Conservation (phyloP, 2,113 vertebrate species). For the Corythoichthys haematopterus region DNA sequence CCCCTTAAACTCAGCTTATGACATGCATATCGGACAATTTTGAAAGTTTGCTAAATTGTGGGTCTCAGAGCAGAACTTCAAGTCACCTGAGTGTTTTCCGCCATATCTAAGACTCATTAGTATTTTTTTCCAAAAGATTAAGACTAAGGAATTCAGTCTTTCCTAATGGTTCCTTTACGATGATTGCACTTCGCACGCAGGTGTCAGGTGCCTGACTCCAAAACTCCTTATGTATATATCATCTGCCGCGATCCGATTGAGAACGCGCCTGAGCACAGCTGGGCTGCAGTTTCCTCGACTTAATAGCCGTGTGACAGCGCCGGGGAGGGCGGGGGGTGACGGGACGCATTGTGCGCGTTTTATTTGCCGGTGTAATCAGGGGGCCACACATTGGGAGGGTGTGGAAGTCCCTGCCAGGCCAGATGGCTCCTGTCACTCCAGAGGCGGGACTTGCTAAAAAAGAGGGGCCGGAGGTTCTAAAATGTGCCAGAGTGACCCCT, state of each 20-base stretch:
- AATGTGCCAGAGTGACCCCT: constrained; percentile 52
- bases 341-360: constrained; percentile 25
- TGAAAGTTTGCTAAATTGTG: too few species aligned
- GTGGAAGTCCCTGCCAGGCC: constrained; percentile 59
- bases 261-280: constrained; percentile 50
- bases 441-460: constrained; percentile 41
- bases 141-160: too few species aligned
- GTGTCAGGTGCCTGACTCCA: too few species aligned
- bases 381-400: constrained; percentile 48
- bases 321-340: neutral
- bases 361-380: constrained; percentile 50
- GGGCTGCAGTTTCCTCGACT: constrained; percentile 44
- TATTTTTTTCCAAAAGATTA: too few species aligned
- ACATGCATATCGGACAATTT: too few species aligned
- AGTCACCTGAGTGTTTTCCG: too few species aligned
- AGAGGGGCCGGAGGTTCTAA: constrained; percentile 24
- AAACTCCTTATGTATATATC: constrained; percentile 38
- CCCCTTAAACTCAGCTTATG: too few species aligned
- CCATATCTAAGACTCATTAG: too few species aligned
- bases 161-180: too few species aligned
- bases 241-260: constrained; percentile 43
- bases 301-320: constrained; percentile 65
- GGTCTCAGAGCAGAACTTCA: too few species aligned
- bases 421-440: constrained; percentile 69
- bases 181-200: too few species aligned